Evolutionary conservation across 2,113 vertebrate genomes (phyloP), one percentile per base, ranked within the genome.

Genomic region (Siniperca knerii): DNA sequence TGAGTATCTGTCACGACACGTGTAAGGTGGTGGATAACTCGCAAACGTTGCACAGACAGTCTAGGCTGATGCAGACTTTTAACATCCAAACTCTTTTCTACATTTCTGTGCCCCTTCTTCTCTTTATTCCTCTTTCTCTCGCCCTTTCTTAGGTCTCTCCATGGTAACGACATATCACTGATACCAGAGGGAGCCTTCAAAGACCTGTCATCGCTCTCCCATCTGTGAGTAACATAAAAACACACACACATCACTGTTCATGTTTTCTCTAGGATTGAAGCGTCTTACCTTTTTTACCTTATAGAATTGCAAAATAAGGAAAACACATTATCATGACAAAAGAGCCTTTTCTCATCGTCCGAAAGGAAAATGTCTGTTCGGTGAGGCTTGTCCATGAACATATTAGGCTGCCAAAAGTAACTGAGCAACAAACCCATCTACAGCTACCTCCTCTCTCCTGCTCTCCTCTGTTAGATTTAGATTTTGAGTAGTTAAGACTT

Each of bases 121-220:
- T 67, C 46, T 77, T 60, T 78, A 35, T 18, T 60, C 29, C 13
- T 70, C 55, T n/a, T 77, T 72, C 54, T 52, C 40, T 79, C 12
- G 1, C 13, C 46, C 57, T 89, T 62, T 79, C 71, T 84, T 68
- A 99, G 98, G 72, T 99, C 98, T 90, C 96, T 99, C 82, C 98
- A 99, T 89, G 98, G 98, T 78, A 99, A 99, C 83, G 98, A 99
- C 85, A 97, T 99, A 89, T 98, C 98, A 55, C 93, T 96, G 79
- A 97, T 99, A 91, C 98, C 98, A 76, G 97, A 98, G 94, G 98
- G 98, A 90, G 97, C 97, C 71, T 99, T 99, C 94, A 97, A 95
- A 91, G 98, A 99, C 89, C 96, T 99, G 66, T 97, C 97, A 23
- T 95, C 98, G 0, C 95, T 99, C 81, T 99, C 98, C 67, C 98